Conservation (phyloP, 2,888 invertebrate genomes). For the Cephus nigrinus region DNA sequence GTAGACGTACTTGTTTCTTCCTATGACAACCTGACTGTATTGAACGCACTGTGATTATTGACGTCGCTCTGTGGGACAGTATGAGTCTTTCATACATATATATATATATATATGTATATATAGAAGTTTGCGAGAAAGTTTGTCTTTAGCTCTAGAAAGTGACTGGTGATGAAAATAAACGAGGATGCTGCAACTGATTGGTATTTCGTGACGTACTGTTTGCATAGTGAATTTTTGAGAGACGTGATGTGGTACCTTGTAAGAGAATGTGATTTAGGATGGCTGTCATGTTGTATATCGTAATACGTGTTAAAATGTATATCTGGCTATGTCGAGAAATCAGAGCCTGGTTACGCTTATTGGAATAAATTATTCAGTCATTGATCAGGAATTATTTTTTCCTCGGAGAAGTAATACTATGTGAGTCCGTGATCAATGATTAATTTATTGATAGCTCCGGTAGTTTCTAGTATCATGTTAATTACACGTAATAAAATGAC, state of each 20-base stretch:
- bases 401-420: not conserved
- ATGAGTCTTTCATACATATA: not conserved
- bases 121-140: not conserved
- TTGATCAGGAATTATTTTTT: not conserved
- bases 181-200: not conserved
- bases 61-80: not conserved
- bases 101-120: not conserved
- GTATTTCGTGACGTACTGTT: not conserved
- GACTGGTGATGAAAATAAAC: not conserved
- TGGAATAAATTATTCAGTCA: not conserved
- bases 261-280: not conserved
- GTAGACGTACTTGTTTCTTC: constrained; percentile 17
- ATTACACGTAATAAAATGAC: not conserved
- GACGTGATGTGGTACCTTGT: not conserved
- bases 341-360: not conserved
- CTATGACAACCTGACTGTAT: not conserved
- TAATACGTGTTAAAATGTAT: not conserved
- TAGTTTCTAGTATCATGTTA: not conserved
- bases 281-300: not conserved
- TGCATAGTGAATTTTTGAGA: not conserved
- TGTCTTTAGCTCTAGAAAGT: not conserved
- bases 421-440: not conserved
- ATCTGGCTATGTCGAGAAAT: not conserved
- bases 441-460: not conserved
- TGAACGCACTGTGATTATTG: not conserved